Conservation (phyloP, 53 echinoderm and acorn worm species). For the Glandiceps talaboti region DNA sequence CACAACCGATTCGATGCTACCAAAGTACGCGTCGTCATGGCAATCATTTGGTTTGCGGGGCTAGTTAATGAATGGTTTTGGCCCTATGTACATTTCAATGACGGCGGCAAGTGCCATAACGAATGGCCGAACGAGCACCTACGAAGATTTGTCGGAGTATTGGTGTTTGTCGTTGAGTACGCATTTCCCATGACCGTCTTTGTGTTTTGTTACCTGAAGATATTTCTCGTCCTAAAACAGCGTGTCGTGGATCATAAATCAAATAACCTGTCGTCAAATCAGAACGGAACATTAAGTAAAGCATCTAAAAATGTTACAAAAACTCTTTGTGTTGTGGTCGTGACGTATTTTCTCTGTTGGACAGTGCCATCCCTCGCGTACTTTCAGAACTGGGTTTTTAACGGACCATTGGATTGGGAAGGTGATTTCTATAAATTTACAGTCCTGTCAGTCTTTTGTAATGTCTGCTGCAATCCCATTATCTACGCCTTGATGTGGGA, state of each 20-base stretch:
- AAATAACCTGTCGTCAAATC: constrained; percentile 7
- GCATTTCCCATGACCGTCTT: constrained; percentile 60
- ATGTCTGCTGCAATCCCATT: constrained; percentile 78
- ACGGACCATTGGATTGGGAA: constrained; percentile 56
- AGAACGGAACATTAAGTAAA: neutral
- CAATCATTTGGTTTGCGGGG: constrained; percentile 41
- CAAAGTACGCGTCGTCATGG: constrained; percentile 8
- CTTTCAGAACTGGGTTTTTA: constrained; percentile 48
- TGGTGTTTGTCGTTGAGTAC: constrained; percentile 74
- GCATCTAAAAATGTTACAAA: constrained; percentile 64
- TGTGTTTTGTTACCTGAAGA: constrained; percentile 47
- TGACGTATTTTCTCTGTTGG: constrained; percentile 71
- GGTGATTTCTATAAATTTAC: constrained; percentile 60
- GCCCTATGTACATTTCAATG: constrained; percentile 50
- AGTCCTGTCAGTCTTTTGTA: constrained; percentile 59
- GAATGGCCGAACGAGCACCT: constrained; percentile 24
- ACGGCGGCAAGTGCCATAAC: constrained; percentile 25
- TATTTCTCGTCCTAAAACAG: constrained; percentile 44
- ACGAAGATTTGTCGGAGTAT: constrained; percentile 45
- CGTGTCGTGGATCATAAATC: constrained; percentile 7
- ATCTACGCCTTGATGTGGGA: constrained; percentile 87
- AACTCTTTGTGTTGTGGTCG: constrained; percentile 56
- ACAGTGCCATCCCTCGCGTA: constrained; percentile 78
- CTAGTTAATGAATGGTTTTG: constrained; percentile 68
- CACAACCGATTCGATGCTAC: constrained; percentile 34